These are phyloP conservation scores for Priapulus caudatus DNA, from an alignment of 2,888 invertebrate species.

Conservation along the genomic window DNA sequence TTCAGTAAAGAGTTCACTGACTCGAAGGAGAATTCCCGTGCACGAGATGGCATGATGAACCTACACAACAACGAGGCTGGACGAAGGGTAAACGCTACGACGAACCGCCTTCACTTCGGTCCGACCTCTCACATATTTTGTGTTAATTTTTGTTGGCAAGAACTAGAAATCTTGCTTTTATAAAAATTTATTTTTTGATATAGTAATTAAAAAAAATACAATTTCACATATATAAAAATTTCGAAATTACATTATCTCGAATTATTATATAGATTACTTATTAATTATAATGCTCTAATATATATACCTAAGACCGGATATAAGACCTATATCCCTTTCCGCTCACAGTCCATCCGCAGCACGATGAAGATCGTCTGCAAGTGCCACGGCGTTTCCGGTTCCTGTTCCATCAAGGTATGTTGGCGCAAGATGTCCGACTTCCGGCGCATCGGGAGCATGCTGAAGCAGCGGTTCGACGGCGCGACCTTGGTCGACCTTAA, in stretches of 20 bases:
- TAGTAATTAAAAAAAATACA: too few relatives aligned
- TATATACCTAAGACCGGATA: neutral
- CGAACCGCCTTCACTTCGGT: too few relatives aligned
- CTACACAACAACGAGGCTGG: constrained; percentile 86
- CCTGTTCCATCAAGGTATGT: constrained; percentile 76
- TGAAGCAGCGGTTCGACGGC: constrained; percentile 70
- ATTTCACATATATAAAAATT: too few relatives aligned
- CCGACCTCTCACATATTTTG: too few relatives aligned
- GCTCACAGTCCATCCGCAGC: constrained; percentile 43
- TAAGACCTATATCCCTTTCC: constrained; percentile 6
- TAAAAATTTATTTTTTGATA: too few relatives aligned
- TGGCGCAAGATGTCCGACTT: constrained; percentile 73
- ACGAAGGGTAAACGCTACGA: constrained; percentile 63
- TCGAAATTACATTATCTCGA: too few relatives aligned
- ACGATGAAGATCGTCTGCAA: constrained; percentile 79
- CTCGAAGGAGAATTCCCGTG: constrained; percentile 57
- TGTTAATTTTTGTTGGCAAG: neutral
- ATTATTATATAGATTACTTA: neutral
- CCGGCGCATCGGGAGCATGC: constrained; percentile 59
- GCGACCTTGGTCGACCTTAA: constrained; percentile 61
- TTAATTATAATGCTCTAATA: constrained; percentile 7
- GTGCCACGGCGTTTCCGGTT: constrained; percentile 85
- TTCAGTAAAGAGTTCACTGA: constrained; percentile 78
- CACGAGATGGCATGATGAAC: constrained; percentile 69
- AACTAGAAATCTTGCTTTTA: neutral